Percentiles rank a stretch among this genome's conserved stretches.
Conservation (phyloP, 30 jellyfish, hydroid and myxozoan genomes). For the Cassiopea xamachana region DNA sequence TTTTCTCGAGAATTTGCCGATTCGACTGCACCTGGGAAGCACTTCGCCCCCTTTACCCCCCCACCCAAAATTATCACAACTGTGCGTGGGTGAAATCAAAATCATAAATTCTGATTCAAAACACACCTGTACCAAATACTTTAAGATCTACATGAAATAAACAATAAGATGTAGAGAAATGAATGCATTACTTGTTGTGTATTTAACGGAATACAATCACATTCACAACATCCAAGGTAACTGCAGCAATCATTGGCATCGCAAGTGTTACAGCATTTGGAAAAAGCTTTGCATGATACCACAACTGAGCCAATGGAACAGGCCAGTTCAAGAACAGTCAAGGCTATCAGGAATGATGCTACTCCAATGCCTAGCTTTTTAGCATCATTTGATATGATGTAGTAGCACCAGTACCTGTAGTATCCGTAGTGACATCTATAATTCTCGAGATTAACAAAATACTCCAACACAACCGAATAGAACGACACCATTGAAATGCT, state of each 20-base stretch:
- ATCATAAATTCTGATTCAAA: too few species aligned
- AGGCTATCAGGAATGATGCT: not conserved
- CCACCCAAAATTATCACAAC: too few species aligned
- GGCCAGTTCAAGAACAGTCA: slow-evolving; percentile 17
- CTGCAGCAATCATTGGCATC: slow-evolving; percentile 2
- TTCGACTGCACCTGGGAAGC: too few species aligned
- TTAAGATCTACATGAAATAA: too few species aligned
- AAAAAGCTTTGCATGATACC: slow-evolving; percentile 46
- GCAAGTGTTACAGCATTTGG: slow-evolving; percentile 44
- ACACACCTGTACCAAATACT: too few species aligned
- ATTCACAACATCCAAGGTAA: slow-evolving; percentile 49
- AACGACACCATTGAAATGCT: too few species aligned
- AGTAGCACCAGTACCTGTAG: not conserved
- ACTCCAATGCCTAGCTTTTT: not conserved
- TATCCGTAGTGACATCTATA: not conserved
- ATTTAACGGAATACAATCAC: not conserved
- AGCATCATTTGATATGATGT: not conserved
- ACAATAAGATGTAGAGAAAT: too few species aligned
- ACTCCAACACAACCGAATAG: too few species aligned
- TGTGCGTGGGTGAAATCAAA: too few species aligned
- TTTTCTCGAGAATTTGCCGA: too few species aligned
- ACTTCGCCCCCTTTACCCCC: too few species aligned
- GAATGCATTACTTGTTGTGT: not conserved
- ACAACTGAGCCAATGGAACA: slow-evolving; percentile 30
- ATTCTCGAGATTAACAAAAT: too few species aligned